These are phyloP conservation scores for Tetrapedia diversipes DNA, from an alignment of 2,888 invertebrate genomes.

Conservation along the genomic window DNA sequence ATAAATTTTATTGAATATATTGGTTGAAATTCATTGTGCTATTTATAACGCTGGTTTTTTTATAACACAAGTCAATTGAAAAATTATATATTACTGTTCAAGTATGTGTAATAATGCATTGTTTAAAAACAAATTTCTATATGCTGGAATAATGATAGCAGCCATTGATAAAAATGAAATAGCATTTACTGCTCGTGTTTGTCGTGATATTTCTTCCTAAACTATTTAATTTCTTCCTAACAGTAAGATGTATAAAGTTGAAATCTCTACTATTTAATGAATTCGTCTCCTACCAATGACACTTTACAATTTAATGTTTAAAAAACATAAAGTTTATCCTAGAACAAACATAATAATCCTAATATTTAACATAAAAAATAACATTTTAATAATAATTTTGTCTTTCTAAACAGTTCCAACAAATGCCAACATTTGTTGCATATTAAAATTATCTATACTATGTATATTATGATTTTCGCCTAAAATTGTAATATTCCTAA, in stretches of 20 bases:
- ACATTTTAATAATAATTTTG: too few relatives aligned
- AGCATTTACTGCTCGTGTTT: constrained; percentile 57
- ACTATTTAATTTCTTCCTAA: constrained; percentile 24
- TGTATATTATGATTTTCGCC: constrained; percentile 55
- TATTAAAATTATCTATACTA: constrained; percentile 45
- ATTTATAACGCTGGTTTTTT: constrained; percentile 8
- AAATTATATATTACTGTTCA: not conserved
- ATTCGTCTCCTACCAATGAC: constrained; percentile 29
- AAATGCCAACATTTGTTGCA: constrained; percentile 28
- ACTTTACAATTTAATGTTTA: constrained; percentile 4
- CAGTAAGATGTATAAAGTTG: constrained; percentile 35
- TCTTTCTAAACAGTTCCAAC: constrained; percentile 28
- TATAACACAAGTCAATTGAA: constrained; percentile 18
- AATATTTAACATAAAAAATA: constrained; percentile 19
- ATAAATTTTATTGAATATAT: constrained; percentile 14
- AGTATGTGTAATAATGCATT: constrained; percentile 2
- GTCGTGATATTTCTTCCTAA: constrained; percentile 58
- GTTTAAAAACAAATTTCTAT: constrained; percentile 5
- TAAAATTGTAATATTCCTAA: constrained; percentile 50
- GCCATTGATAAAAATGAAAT: constrained; percentile 16
- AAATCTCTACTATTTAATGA: constrained; percentile 25
- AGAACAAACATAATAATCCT: constrained; percentile 14
- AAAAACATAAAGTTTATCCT: not conserved
- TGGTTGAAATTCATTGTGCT: constrained; percentile 3
- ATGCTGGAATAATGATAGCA: constrained; percentile 1